Conservation (phyloP, 2,797 vertebrate species). For the Microctenopoma steveboyesi region DNA sequence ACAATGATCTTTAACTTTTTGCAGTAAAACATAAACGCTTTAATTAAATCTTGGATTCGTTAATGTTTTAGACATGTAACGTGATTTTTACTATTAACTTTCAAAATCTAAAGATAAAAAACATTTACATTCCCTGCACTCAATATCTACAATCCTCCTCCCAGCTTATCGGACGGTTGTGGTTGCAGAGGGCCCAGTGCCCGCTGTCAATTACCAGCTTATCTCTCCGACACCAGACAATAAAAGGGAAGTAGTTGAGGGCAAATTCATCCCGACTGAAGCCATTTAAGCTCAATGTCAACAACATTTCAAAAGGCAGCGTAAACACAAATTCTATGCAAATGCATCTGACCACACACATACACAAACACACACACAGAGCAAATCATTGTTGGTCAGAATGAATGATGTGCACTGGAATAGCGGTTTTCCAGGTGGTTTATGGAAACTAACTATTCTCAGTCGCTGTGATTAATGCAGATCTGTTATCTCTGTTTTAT, state of each 20-base stretch:
- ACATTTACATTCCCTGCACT: neutral
- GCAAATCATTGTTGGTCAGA: constrained; percentile 16
- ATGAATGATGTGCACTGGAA: constrained; percentile 26
- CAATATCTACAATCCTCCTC: neutral
- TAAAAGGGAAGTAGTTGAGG: constrained; percentile 64
- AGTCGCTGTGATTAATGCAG: constrained; percentile 18
- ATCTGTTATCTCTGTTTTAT: neutral
- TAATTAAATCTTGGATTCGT: neutral
- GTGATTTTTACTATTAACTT: neutral
- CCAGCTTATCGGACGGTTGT: neutral
- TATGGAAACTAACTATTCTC: constrained; percentile 22
- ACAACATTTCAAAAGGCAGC: constrained; percentile 42
- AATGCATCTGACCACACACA: constrained; percentile 43
- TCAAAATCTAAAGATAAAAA: neutral
- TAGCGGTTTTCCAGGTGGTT: constrained; percentile 2
- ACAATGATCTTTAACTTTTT: neutral
- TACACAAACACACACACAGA: constrained; percentile 22
- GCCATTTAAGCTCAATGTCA: constrained; percentile 52
- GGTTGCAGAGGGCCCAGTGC: neutral
- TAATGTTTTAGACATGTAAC: neutral
- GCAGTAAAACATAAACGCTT: neutral
- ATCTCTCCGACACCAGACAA: constrained; percentile 27
- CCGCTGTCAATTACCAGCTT: constrained; percentile 12
- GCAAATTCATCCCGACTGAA: constrained; percentile 36
- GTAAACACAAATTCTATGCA: constrained; percentile 59